Evolutionary conservation across 2,797 vertebrate species (phyloP).

Genomic region (Phrynocephalus guinanensis): DNA sequence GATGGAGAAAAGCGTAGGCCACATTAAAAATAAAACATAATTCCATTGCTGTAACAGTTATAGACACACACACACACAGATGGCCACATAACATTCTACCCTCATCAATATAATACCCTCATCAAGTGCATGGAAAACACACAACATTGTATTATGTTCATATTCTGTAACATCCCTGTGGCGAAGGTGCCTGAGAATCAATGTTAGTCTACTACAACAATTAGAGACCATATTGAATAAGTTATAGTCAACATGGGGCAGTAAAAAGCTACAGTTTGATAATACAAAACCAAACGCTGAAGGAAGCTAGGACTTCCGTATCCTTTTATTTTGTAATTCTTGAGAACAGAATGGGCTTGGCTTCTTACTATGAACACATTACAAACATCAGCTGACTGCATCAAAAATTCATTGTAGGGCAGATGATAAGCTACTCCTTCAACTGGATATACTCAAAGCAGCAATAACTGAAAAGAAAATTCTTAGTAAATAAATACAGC

Average conservation of each 20-base stretch:
- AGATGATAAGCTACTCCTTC: too few species aligned
- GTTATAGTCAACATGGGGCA: neutral
- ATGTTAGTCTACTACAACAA: neutral
- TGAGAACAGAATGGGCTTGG: neutral
- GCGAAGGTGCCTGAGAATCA: too few species aligned
- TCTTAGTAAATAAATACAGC: neutral
- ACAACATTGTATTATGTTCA: too few species aligned
- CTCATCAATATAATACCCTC: neutral
- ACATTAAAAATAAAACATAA: constrained; percentile 36
- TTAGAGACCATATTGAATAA: neutral
- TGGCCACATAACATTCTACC: rapidly evolving
- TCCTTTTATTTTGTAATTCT: neutral
- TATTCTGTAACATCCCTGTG: too few species aligned
- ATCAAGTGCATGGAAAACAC: neutral
- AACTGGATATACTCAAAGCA: too few species aligned
- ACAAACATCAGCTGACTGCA: too few species aligned
- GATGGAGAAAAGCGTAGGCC: neutral
- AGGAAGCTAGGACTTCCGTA: neutral
- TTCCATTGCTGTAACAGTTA: neutral
- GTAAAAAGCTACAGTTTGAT: neutral
- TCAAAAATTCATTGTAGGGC: too few species aligned
- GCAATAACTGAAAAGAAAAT: neutral
- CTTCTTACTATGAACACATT: neutral
- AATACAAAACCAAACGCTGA: neutral
- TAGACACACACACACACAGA: neutral